Evolutionary conservation across 1,140 invertebrate species (phyloP).

Genomic region (Maconellicoccus hirsutus): DNA sequence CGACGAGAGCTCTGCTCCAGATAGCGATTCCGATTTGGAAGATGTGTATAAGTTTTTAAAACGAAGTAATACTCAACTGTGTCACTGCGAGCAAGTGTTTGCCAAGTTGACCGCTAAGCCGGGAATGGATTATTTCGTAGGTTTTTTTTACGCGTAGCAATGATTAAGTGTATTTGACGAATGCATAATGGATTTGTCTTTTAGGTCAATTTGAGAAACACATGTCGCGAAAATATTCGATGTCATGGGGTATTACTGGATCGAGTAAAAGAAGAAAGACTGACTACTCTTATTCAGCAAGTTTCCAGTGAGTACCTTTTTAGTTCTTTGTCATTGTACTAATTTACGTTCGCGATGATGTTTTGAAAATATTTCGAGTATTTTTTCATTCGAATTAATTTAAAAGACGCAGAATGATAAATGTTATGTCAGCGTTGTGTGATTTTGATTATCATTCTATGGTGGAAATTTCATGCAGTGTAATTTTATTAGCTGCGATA

Average conservation of each 20-base stretch:
- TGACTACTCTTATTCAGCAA: slow-evolving; percentile 26
- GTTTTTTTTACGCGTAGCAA: slow-evolving; percentile 29
- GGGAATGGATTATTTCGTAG: slow-evolving; percentile 39
- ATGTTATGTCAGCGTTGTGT: too few species aligned
- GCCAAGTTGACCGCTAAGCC: slow-evolving; percentile 37
- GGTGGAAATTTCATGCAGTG: too few species aligned
- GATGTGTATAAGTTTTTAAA: slow-evolving; percentile 45
- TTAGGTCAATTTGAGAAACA: slow-evolving; percentile 59
- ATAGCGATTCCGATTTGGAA: slow-evolving; percentile 49
- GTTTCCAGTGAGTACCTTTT: neutral
- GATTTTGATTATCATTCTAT: too few species aligned
- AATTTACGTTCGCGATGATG: too few species aligned
- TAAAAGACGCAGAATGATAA: too few species aligned
- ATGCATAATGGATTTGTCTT: slow-evolving; percentile 32
- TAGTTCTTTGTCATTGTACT: too few species aligned
- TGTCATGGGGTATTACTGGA: slow-evolving; percentile 49
- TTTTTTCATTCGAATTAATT: too few species aligned
- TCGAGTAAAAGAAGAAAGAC: slow-evolving; percentile 34
- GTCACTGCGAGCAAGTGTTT: slow-evolving; percentile 43
- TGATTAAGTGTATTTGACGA: neutral
- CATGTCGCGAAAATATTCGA: slow-evolving; percentile 59
- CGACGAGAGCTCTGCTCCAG: slow-evolving; percentile 36
- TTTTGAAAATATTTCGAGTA: too few species aligned
- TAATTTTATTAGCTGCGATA: too few species aligned
- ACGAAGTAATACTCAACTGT: slow-evolving; percentile 42